Evolutionary conservation across 2,113 vertebrate genomes (phyloP).

Genomic region (Cynoglossus semilaevis): DNA sequence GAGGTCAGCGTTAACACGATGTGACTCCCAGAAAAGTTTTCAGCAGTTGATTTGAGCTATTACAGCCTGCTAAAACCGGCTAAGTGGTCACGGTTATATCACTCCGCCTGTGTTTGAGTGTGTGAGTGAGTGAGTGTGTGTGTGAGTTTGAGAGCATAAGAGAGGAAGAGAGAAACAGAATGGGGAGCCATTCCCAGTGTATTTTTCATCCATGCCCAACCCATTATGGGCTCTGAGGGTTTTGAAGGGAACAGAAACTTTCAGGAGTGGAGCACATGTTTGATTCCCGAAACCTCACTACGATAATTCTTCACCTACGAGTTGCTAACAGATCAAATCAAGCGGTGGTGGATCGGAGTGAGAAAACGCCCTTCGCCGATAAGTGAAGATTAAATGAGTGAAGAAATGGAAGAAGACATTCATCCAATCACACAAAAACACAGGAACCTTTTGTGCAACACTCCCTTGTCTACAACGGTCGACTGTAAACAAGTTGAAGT

Average conservation of each 20-base stretch:
- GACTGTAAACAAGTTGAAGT: no score
- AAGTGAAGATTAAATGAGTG: not conserved
- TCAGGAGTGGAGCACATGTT: slow-evolving; percentile 61
- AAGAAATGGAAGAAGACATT: no score
- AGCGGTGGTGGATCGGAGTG: slow-evolving; percentile 24
- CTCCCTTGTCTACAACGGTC: no score
- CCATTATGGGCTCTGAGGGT: slow-evolving; percentile 43
- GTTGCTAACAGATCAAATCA: slow-evolving; percentile 54
- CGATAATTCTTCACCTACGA: slow-evolving; percentile 56
- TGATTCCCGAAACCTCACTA: slow-evolving; percentile 47
- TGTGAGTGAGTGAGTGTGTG: slow-evolving; percentile 2
- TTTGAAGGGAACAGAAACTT: slow-evolving; percentile 53
- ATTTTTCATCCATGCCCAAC: slow-evolving; percentile 42
- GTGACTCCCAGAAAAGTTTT: slow-evolving; percentile 36
- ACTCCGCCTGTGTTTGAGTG: slow-evolving; percentile 32
- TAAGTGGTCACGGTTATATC: slow-evolving; percentile 50
- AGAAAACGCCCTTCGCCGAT: slow-evolving; percentile 13
- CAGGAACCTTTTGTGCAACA: no score
- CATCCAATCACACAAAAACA: no score
- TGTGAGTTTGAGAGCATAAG: not conserved
- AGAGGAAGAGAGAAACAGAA: slow-evolving; percentile 31
- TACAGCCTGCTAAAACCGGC: slow-evolving; percentile 48
- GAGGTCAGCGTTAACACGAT: slow-evolving; percentile 52
- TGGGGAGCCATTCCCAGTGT: slow-evolving; percentile 22
- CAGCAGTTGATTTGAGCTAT: slow-evolving; percentile 45